Evolutionary conservation across 2,113 vertebrate species (phyloP).

Genomic region (Ammodytes dubius): DNA sequence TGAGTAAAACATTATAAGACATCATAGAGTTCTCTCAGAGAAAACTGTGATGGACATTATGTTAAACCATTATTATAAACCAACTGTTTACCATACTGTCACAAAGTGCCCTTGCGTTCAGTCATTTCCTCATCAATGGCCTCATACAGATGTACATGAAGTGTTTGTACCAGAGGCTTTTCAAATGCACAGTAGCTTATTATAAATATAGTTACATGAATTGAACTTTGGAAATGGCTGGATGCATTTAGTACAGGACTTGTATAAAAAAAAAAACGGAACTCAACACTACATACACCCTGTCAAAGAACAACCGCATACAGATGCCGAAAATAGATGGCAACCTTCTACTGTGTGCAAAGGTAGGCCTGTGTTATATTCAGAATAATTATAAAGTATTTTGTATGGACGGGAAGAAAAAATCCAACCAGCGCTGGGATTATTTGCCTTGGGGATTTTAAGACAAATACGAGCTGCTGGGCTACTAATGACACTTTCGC

Average conservation of each 20-base stretch:
- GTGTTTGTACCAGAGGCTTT: slow-evolving; percentile 41
- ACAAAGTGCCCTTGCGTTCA: slow-evolving; percentile 45
- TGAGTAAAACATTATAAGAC: not conserved
- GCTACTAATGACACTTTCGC: not conserved
- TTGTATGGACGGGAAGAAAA: not conserved
- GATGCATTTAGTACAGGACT: not conserved
- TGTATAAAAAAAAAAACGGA: slow-evolving; percentile 2
- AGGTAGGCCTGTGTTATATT: not conserved
- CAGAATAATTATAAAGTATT: not conserved
- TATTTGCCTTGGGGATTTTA: not conserved
- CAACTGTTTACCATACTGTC: slow-evolving; percentile 1
- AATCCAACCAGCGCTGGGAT: not conserved
- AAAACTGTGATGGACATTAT: slow-evolving; percentile 22
- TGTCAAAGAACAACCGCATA: not conserved
- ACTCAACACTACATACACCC: not conserved
- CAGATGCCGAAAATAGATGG: not conserved
- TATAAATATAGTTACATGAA: slow-evolving; percentile 23
- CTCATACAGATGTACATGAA: slow-evolving; percentile 23
- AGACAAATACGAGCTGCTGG: not conserved
- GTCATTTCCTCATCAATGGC: slow-evolving; percentile 12
- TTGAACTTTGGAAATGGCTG: slow-evolving; percentile 8
- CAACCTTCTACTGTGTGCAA: not conserved
- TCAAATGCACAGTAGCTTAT: slow-evolving; percentile 14
- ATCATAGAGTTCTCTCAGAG: slow-evolving; percentile 12
- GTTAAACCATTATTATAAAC: slow-evolving; percentile 35